Conservation (phyloP, 2,113 vertebrate species). For the Lipophrys pholis region DNA sequence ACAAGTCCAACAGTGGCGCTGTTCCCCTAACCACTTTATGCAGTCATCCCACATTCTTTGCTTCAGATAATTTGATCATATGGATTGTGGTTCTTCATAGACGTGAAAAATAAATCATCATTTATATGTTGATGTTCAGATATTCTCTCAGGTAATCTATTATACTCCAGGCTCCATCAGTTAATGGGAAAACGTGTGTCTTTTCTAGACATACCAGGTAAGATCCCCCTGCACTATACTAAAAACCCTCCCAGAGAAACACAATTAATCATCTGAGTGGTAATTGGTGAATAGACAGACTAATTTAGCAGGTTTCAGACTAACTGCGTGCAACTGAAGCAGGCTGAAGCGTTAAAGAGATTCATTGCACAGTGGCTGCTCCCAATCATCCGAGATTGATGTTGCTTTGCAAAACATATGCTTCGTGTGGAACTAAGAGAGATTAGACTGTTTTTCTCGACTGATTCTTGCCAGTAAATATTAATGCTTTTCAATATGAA, state of each 20-base stretch:
- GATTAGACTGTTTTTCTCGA: slow-evolving; percentile 69
- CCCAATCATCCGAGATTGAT: slow-evolving; percentile 81
- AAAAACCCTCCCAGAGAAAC: slow-evolving; percentile 54
- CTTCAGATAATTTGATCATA: slow-evolving; percentile 3
- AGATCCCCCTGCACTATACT: not conserved
- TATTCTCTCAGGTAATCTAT: slow-evolving; percentile 31
- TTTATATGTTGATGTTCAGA: not conserved
- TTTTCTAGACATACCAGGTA: slow-evolving; percentile 8
- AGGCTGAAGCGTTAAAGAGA: slow-evolving; percentile 67
- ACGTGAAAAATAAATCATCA: not conserved
- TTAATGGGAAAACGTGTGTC: not conserved
- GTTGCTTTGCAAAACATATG: slow-evolving; percentile 78
- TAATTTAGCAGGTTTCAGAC: slow-evolving; percentile 77
- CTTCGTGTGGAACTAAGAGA: slow-evolving; percentile 63
- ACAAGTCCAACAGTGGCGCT: slow-evolving; percentile 54
- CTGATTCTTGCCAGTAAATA: slow-evolving; percentile 62
- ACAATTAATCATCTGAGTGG: slow-evolving; percentile 75
- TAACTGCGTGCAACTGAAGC: slow-evolving; percentile 67
- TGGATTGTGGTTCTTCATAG: not conserved
- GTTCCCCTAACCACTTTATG: slow-evolving; percentile 33
- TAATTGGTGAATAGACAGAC: slow-evolving; percentile 79
- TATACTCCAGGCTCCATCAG: slow-evolving; percentile 19
- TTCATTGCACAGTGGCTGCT: slow-evolving; percentile 71
- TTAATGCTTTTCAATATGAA: slow-evolving; percentile 59
- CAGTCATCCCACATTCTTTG: slow-evolving; percentile 1